Base-by-base conservation (phyloP, 1,140 invertebrate genomes). In the Panonychus citri region DNA sequence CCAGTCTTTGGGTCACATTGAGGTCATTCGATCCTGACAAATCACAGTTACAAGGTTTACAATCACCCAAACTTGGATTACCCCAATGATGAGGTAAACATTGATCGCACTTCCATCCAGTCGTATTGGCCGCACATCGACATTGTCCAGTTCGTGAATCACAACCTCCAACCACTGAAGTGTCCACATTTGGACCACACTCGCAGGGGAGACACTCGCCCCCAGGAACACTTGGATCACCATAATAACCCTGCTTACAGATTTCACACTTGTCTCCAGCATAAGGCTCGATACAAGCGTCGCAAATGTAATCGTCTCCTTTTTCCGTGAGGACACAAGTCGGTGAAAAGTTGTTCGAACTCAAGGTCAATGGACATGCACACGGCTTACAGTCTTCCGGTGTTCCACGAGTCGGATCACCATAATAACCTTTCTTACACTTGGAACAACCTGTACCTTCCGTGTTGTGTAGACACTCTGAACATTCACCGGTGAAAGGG, bases 11-110 rank as follows among this genome's bases (percentile, higher is more conserved):
- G 78, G 67, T 95, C 81, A 72, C 94, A 98, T 13, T 26, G 28
- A 10, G 21, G 24, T 39, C 25, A 34, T 75, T 55, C 2, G 86
- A 79, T 7, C 89, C 89, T 48, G 76, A 63, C 34, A 66, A 64
- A 63, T 81, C 80, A 69, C 86, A 91, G 52, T 78, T 77, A 64
- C 85, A 89, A 51, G 79, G 73, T 67, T 74, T 74, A 66, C 86
- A 90, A 60, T 79, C 78, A 21, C 76, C 75, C 30, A 75, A 70
- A 25, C 69, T 83, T 77, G 2, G 94, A 75, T 98, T 79, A 57
- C 94, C 94, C 82, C 84, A 98, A 69, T 81, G 85, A 64, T 86
- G 81, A 26, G 81, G 76, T 72, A 90, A 80, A 71, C 95, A 99
- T 69, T 96, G 83, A 68, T 90, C 81, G 68, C 95, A 99, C 53